Evolutionary conservation across 2,888 invertebrate species (phyloP).

Genomic region (Drosophila longiperda): DNA sequence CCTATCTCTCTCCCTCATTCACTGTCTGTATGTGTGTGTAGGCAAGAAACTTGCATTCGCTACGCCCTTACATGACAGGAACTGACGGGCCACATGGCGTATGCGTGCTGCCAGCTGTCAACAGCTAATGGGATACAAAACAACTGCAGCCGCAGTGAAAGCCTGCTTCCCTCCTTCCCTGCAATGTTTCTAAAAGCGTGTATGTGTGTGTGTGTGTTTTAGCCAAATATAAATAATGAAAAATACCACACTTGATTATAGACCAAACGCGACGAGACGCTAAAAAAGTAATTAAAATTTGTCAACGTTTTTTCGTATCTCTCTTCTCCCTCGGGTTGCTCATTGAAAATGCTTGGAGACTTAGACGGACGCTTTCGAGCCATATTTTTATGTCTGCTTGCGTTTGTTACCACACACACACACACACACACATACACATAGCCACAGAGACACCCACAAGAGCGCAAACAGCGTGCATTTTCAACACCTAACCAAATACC

Average conservation of each 20-base stretch:
- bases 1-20: neutral
- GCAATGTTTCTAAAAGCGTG: neutral
- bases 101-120: conserved; percentile 66
- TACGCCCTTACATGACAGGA: conserved; percentile 75
- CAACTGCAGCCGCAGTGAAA: conserved; percentile 43
- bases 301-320: conserved; percentile 61
- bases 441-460: neutral
- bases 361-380: conserved; percentile 38
- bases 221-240: conserved; percentile 69
- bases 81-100: conserved; percentile 77
- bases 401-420: neutral
- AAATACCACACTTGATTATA: conserved; percentile 74
- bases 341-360: conserved; percentile 21
- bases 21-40: conserved; percentile 1
- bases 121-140: conserved; percentile 58
- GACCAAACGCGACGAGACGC: conserved; percentile 48
- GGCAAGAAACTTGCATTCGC: conserved; percentile 27
- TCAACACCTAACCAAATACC: conserved; percentile 57
- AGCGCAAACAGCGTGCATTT: conserved; percentile 26
- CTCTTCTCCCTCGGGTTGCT: conserved; percentile 3
- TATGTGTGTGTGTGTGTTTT: conserved; percentile 20
- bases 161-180: conserved; percentile 17
- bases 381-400: conserved; percentile 2
- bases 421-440: neutral
- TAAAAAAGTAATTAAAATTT: conserved; percentile 75